Base-by-base conservation (phyloP, 2,888 invertebrate species). In the Ceraclea dissimilis region DNA sequence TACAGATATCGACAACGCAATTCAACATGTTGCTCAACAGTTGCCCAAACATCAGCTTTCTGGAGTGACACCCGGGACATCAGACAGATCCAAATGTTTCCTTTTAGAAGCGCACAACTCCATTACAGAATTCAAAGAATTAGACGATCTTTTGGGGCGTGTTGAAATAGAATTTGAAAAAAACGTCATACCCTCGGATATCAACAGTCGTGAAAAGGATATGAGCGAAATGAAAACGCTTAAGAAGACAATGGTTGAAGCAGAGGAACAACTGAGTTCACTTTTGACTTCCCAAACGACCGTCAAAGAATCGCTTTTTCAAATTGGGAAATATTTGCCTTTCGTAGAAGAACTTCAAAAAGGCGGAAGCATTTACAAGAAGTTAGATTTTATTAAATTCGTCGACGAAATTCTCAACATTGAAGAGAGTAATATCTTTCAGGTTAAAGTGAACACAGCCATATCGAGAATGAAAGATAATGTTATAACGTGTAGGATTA, bases 391-490 rank as follows among this genome's bases (percentile, higher is more conserved):
- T 22, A 17, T 49, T 2, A 26, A 21, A 6, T 49, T 49, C 16
- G 49, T 49, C 5, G 49, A 49, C 22, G 19, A 49, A 49, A 26
- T 49, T 22, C 20, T 49, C 5, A 17, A 26, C 2, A 49, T 49
- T 5, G 49, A 49, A 21, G 49, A 49, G 26, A 49, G 49, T n/a
- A 20, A 21, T 26, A 49, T 49, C 6, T 49, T 49, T 26, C 17
- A 11, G 2, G 17, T 16, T 22, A 49, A 49, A 22, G 26, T 21
- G 6, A 26, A 10, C 2, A n/a, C 21, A 13, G 16, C 26, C 8
- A 8, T 49, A 13, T 49, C 49, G 2, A 26, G 11, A 26, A 49
- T 49, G 49, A 49, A 26, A 11, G 26, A 49, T 16, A 2, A 49
- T 6, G 22, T 49, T 2, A 49, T 26, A 19, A 6, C 11, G 19